phyloP scores from a whole-genome alignment of 2,113 vertebrate species.

The Microcebus ravelobensis region DNA sequence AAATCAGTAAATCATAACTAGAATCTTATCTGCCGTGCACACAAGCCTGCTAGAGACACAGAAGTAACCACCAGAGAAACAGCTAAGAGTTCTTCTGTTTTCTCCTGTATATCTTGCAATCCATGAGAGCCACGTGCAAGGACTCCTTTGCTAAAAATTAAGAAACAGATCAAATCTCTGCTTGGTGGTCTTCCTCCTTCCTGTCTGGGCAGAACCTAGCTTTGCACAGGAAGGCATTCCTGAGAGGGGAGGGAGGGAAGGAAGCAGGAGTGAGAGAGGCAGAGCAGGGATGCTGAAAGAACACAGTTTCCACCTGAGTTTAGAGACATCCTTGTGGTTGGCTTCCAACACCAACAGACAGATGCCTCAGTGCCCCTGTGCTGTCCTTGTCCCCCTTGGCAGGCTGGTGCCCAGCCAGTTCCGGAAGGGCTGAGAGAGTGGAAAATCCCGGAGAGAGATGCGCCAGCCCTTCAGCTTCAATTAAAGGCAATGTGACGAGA shows the following conservation, averaged over 20 bases:
- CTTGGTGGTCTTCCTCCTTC: background rate
- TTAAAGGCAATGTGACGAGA: constrained; percentile 2
- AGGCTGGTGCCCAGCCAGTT: constrained; percentile 48
- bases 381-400: constrained; percentile 16
- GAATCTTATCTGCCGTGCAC: background rate
- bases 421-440: constrained; percentile 48
- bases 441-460: constrained; percentile 61
- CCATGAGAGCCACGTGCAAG: background rate
- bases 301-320: background rate
- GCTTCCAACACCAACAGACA: background rate
- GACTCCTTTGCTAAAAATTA: background rate
- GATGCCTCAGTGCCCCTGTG: background rate
- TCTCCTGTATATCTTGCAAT: background rate
- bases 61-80: background rate
- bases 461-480: constrained; percentile 50
- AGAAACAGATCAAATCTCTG: background rate
- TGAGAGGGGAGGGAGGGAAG: background rate
- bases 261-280: background rate
- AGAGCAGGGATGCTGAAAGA: background rate
- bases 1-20: background rate
- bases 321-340: background rate
- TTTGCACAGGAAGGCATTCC: background rate
- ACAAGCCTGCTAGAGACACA: background rate
- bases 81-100: background rate
- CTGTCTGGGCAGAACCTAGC: background rate